Evolutionary conservation across 1,140 invertebrate genomes (phyloP).

Genomic region (Cyphomyrmex costatus): DNA sequence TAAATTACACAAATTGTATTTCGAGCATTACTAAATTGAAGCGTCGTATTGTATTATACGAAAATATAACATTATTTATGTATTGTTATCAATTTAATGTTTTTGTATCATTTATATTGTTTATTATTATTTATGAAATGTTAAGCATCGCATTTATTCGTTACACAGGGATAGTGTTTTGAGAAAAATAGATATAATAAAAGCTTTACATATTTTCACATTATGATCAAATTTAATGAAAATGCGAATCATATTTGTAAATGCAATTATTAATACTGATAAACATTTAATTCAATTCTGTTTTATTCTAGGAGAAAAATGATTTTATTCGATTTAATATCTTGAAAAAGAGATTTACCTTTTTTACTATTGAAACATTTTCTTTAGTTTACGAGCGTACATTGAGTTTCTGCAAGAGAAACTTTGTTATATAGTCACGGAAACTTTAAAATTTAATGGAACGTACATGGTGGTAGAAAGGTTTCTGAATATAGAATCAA

Average conservation of each 20-base stretch:
- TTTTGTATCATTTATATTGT: too few relatives aligned
- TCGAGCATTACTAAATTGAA: not conserved
- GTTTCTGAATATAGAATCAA: slow-evolving; percentile 24
- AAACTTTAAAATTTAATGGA: slow-evolving; percentile 47
- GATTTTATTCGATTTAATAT: not conserved
- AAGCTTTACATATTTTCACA: not conserved
- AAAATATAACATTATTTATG: not conserved
- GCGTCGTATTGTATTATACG: not conserved
- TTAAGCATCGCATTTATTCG: not conserved
- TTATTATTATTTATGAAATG: not conserved
- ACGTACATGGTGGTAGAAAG: not conserved
- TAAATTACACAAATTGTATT: slow-evolving; percentile 23
- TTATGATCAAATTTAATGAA: not conserved
- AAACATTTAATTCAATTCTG: not conserved
- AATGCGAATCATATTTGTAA: not conserved
- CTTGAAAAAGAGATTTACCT: slow-evolving; percentile 11
- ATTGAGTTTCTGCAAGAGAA: slow-evolving; percentile 9
- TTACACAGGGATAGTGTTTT: not conserved
- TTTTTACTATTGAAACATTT: slow-evolving; percentile 25
- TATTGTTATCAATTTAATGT: too few relatives aligned
- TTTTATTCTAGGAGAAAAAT: not conserved
- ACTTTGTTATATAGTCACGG: slow-evolving; percentile 20
- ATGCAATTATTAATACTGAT: not conserved
- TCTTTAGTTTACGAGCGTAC: slow-evolving; percentile 6
- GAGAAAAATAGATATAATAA: not conserved